Conservation (phyloP, 2,113 vertebrate species). For the Madoqua kirkii region DNA sequence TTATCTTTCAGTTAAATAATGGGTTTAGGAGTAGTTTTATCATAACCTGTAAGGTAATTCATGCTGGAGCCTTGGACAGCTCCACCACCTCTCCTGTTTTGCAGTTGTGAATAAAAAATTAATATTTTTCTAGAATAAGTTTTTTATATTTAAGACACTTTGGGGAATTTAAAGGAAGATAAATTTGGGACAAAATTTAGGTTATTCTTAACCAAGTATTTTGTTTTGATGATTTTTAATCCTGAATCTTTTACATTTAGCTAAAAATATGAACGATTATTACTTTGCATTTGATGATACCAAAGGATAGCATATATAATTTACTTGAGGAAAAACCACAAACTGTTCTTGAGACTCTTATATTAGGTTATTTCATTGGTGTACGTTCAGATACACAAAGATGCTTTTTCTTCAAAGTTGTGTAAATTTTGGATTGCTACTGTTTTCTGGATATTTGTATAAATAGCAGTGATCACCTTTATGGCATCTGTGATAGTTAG, state of each 20-base stretch:
- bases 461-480: neutral
- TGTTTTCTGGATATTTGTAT: neutral
- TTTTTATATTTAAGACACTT: conserved; percentile 36
- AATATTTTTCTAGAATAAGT: conserved; percentile 22
- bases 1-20: conserved; percentile 11
- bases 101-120: conserved; percentile 31
- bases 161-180: conserved; percentile 19
- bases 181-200: conserved; percentile 1
- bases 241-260: conserved; percentile 29
- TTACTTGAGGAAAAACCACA: neutral
- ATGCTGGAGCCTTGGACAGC: neutral
- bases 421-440: neutral
- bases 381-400: neutral
- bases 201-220: conserved; percentile 3
- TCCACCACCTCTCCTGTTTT: neutral
- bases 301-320: neutral
- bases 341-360: neutral
- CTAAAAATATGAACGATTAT: neutral
- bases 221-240: conserved; percentile 22
- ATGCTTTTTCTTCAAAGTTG: neutral
- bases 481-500: conserved; percentile 4
- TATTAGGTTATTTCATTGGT: conserved; percentile 25
- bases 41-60: neutral
- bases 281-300: conserved; percentile 25
- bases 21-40: conserved; percentile 7